A percentile compares a stretch with the other conserved stretches of the same genome.
phyloP scores from a whole-genome alignment of 1,140 invertebrate species.

The Hyles euphorbiae region DNA sequence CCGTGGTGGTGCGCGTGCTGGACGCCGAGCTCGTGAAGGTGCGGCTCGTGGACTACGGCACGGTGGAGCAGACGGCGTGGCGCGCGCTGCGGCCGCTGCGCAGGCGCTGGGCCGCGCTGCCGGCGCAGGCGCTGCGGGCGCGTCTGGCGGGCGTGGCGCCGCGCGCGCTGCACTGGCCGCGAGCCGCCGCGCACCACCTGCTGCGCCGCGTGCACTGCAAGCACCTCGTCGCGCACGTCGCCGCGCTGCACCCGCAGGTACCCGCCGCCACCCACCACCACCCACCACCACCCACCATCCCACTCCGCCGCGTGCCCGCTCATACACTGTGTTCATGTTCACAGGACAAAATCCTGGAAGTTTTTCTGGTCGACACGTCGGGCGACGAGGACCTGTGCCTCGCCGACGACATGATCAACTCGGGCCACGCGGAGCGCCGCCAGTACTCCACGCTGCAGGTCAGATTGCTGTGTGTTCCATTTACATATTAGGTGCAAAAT shows the following conservation, averaged over 20 bases:
- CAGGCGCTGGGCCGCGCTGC: conserved; percentile 33
- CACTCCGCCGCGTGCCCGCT: background rate
- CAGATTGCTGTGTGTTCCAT: conserved; percentile 13
- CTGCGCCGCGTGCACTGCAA: conserved; percentile 27
- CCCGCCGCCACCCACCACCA: conserved; percentile 2
- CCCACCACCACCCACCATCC: conserved; percentile 1
- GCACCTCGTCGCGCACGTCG: conserved; percentile 37
- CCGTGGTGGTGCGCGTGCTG: conserved; percentile 45
- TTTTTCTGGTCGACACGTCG: conserved; percentile 50
- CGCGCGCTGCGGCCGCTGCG: conserved; percentile 34
- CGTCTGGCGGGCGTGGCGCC: conserved; percentile 27
- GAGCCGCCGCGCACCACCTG: conserved; percentile 35
- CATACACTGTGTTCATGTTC: background rate
- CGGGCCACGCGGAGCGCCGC: conserved; percentile 46
- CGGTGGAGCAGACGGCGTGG: conserved; percentile 35
- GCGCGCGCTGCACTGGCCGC: conserved; percentile 41
- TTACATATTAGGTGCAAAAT: too few relatives aligned
- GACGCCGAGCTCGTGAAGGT: conserved; percentile 37
- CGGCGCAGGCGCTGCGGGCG: conserved; percentile 38
- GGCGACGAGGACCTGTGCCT: conserved; percentile 43
- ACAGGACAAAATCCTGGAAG: conserved; percentile 43
- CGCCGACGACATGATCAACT: conserved; percentile 33
- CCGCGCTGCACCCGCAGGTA: conserved; percentile 1
- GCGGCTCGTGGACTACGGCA: conserved; percentile 58
- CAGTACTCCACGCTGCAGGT: conserved; percentile 27